These are phyloP conservation scores for Phataginus tetradactyla DNA, from an alignment of 2,797 vertebrate species.

Conservation along the genomic window DNA sequence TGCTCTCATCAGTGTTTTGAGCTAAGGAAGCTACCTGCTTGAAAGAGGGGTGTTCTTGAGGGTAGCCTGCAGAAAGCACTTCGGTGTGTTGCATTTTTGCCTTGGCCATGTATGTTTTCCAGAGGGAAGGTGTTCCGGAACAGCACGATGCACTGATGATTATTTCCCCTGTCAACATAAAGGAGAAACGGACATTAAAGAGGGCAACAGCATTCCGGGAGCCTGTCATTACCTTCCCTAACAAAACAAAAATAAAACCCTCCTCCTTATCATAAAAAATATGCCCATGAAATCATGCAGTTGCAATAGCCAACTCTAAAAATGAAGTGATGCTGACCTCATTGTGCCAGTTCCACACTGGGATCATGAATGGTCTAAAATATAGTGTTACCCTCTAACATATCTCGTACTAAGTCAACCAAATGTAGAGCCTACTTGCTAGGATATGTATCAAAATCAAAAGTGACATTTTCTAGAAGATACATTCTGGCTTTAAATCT, in stretches of 20 bases:
- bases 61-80: not conserved
- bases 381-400: conserved; percentile 58
- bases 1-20: conserved; percentile 8
- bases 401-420: conserved; percentile 69
- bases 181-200: not conserved
- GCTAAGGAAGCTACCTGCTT: conserved; percentile 76
- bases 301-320: conserved; percentile 62
- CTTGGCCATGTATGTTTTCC: not conserved
- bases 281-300: conserved; percentile 71
- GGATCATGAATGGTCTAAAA: conserved; percentile 72
- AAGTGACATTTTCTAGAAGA: conserved; percentile 77
- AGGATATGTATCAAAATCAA: conserved; percentile 71
- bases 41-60: not conserved
- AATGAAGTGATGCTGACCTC: conserved; percentile 74
- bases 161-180: not conserved
- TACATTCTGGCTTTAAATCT: conserved; percentile 75
- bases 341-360: not conserved
- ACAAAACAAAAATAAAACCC: conserved; percentile 75
- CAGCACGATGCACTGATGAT: not conserved
- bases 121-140: conserved; percentile 6
- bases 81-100: not conserved
- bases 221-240: conserved; percentile 73
- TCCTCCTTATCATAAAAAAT: conserved; percentile 71
- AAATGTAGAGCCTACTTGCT: conserved; percentile 52
- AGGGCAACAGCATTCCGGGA: not conserved